Base-by-base conservation (phyloP, 1,140 invertebrate species). In the Neodiprion lecontei region DNA sequence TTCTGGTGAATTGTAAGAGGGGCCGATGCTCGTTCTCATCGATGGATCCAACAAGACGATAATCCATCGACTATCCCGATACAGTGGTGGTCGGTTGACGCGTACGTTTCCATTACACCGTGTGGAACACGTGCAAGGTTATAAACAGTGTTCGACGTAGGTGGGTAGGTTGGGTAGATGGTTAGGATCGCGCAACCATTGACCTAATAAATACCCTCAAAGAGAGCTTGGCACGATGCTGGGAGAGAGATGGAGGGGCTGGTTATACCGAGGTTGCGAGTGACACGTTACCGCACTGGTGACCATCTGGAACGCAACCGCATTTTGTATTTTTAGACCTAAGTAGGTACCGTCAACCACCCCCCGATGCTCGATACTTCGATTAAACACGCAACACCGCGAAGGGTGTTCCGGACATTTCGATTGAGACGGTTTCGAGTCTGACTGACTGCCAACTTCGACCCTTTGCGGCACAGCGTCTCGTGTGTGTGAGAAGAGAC, bases 271-370 rank as follows among this genome's bases (percentile, higher is more conserved):
- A 53, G 10, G 10, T 53, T 11, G 50, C n/a, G 50, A 80, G 75
- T 80, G 78, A 85, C 80, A 79, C 82, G 81, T 84, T 83, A 84
- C 76, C 83, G 81, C 81, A 77, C 79, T 81, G 83, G 72, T 80
- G 82, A 75, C 75, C 80, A 85, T 86, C 81, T 85, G 74, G 82
- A 86, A 80, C 84, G 17, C 17, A 11, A 53, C 50, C 17, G 17
- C 17, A 21, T 21, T 21, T 21, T 21, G 17, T 21, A 21, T 21
- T 21, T 21, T 21, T 21, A 21, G 17, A 21, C 0, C 17, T 21
- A 21, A 21, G 17, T 21, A 21, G 17, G 17, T 21, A 21, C 17
- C 17, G 17, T 21, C 17, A 21, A 21, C 17, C 17, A 21, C 17
- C 17, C 17, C 17, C 50, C 50, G 17, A 21, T 21, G 17, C 17